Evolutionary conservation across 2,797 vertebrate species (phyloP), one percentile per base, ranked within the genome.

Genomic region (Simalia tracyae): DNA sequence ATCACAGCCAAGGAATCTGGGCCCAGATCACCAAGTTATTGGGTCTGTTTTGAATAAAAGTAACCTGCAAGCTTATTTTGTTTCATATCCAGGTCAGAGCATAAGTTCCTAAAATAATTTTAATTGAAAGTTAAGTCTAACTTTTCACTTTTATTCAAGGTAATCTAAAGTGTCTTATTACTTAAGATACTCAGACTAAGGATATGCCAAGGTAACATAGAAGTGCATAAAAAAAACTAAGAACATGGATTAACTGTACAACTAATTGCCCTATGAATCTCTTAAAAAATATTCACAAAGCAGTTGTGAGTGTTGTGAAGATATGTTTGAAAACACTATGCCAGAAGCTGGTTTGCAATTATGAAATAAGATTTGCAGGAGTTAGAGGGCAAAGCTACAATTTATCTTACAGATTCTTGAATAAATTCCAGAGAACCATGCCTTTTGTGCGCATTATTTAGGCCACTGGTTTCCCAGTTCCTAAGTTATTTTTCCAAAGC

Each of bases 131-230:
- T 68, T 85, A 89, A 93, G 92, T 87, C 81, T 93, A 26, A 4
- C 10, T 60, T 87, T 72, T 93, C 63, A 91, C 92, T 94, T 90
- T 95, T 88, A 90, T 95, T 87, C 90, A 88, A 90, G 42, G 72
- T 89, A 94, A 91, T 90, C 86, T 93, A 96, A 95, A 96, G 91
- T 96, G 85, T 93, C 63, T 93, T 95, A 95, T 89, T 36, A 36
- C 50, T 54, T 54, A 8, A 54, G 50, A 54, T 9, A 54, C 7
- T 54, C 50, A 54, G 50, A 54, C 50, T 54, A 54, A 54, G 50
- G 50, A 54, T 54, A 54, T 54, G 50, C 50, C 50, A 54, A 7
- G 50, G 50, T 54, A 8, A 54, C 50, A 54, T 54, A 46, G 42
- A 46, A 46, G 24, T 57, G 24, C n/a, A 72, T 57, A 72, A 89